Evolutionary conservation across 1,140 invertebrate species (phyloP).

Genomic region (Papilio machaon): DNA sequence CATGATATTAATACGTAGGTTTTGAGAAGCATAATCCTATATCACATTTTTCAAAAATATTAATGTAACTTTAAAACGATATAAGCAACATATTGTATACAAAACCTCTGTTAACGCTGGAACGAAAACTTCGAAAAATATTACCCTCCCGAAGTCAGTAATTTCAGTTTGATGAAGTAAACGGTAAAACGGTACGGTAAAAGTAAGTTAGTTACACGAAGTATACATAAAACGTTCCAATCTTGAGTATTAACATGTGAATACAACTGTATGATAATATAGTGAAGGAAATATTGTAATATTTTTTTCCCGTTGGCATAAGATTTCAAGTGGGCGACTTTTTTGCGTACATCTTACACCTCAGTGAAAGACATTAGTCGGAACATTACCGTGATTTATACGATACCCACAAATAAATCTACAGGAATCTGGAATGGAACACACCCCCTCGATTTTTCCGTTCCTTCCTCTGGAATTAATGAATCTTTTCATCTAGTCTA

Average conservation of each 20-base stretch:
- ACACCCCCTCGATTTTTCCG: constrained; percentile 56
- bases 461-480: constrained; percentile 43
- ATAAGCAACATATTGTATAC: no score
- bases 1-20: not conserved
- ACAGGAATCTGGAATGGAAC: constrained; percentile 48
- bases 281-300: constrained; percentile 34
- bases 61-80: no score
- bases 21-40: no score
- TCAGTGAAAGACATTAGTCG: constrained; percentile 58
- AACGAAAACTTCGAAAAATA: no score
- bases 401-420: constrained; percentile 58
- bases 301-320: constrained; percentile 46
- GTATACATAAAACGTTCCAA: not conserved
- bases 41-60: no score
- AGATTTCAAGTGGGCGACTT: constrained; percentile 47
- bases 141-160: no score
- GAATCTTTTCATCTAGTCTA: constrained; percentile 17
- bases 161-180: no score
- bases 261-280: constrained; percentile 32
- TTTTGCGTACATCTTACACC: constrained; percentile 59
- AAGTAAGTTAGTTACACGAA: constrained; percentile 3
- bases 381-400: constrained; percentile 68
- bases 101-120: no score
- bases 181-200: no score
- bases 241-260: constrained; percentile 23